Conservation (phyloP, 1,140 invertebrate species). For the Ceratina japonica region DNA sequence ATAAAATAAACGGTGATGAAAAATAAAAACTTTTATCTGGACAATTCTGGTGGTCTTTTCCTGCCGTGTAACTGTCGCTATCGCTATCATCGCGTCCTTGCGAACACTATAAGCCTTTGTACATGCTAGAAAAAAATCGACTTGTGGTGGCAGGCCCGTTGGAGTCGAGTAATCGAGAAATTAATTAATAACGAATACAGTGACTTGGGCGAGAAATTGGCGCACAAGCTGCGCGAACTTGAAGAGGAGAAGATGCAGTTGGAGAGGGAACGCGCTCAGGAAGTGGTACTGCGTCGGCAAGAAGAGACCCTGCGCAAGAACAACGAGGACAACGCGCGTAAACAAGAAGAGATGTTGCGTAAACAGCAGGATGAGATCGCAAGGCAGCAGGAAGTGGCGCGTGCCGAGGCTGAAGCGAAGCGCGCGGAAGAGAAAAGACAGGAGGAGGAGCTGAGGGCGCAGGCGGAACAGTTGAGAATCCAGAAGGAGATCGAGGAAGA, state of each 20-base stretch:
- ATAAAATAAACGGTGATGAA: slow-evolving; percentile 32
- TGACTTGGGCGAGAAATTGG: slow-evolving; percentile 79
- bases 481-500: slow-evolving; percentile 67
- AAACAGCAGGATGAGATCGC: slow-evolving; percentile 63
- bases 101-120: slow-evolving; percentile 1
- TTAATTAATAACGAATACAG: slow-evolving; percentile 57
- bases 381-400: slow-evolving; percentile 56
- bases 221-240: slow-evolving; percentile 79
- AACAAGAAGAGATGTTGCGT: slow-evolving; percentile 69
- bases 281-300: slow-evolving; percentile 68
- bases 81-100: slow-evolving; percentile 5
- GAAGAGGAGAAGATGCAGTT: slow-evolving; percentile 80
- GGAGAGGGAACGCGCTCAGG: slow-evolving; percentile 77
- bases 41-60: slow-evolving; percentile 26
- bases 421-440: slow-evolving; percentile 58
- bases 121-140: neutral
- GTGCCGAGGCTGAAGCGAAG: slow-evolving; percentile 25
- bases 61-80: slow-evolving; percentile 29
- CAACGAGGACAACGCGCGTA: slow-evolving; percentile 73
- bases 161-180: slow-evolving; percentile 33
- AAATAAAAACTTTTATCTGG: slow-evolving; percentile 39
- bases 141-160: neutral
- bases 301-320: slow-evolving; percentile 74
- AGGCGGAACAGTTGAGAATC: slow-evolving; percentile 66
- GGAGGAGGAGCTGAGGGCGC: slow-evolving; percentile 65